Conservation (phyloP, 2,797 vertebrate species). For the Enteromius radiatus region DNA sequence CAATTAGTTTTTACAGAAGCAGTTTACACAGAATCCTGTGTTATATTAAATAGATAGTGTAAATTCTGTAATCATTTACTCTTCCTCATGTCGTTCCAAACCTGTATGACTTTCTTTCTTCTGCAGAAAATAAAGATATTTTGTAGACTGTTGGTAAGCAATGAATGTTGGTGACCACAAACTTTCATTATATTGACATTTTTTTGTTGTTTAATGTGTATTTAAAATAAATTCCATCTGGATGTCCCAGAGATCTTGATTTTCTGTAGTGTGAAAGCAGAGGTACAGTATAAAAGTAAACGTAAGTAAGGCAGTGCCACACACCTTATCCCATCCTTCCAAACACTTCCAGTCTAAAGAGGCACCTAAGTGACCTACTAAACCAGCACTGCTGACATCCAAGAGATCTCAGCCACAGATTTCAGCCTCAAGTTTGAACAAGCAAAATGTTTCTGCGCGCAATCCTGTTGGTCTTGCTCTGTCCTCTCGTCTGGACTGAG, state of each 20-base stretch:
- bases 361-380: constrained; percentile 26
- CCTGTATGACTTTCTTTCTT: background rate
- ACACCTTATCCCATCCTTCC: constrained; percentile 8
- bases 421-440: constrained; percentile 38
- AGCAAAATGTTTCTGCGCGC: constrained; percentile 43
- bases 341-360: constrained; percentile 26
- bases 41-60: background rate
- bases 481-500: constrained; percentile 35
- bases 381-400: constrained; percentile 47
- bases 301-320: background rate
- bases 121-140: background rate
- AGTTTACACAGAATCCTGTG: background rate
- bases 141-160: background rate
- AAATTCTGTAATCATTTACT: background rate
- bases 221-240: background rate
- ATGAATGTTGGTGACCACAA: background rate
- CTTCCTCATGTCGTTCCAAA: background rate
- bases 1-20: background rate
- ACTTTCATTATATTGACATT: background rate
- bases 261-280: background rate
- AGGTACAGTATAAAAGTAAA: constrained; percentile 3
- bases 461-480: constrained; percentile 54
- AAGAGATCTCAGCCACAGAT: constrained; percentile 45
- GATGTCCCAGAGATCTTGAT: background rate
- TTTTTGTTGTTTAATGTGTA: too few relatives aligned